These are phyloP conservation scores for Acleris holmiana DNA, from an alignment of 2,888 invertebrate species.

Conservation along the genomic window DNA sequence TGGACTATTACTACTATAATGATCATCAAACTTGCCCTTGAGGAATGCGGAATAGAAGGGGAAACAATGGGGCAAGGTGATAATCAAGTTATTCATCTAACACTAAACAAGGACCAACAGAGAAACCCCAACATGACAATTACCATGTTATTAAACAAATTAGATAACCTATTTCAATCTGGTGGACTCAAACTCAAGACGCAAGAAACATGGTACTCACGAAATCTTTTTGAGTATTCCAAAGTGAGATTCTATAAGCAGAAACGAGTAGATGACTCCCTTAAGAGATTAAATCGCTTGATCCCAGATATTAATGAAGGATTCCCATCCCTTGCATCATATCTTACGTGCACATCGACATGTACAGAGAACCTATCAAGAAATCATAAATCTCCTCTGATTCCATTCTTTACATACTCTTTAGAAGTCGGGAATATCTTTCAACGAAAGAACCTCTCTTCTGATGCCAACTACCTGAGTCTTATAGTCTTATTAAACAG, in stretches of 20 bases:
- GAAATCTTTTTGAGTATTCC: background rate
- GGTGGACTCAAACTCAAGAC: background rate
- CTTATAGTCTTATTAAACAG: background rate
- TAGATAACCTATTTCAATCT: background rate
- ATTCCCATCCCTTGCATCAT: background rate
- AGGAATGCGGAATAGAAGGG: background rate
- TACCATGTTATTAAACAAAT: background rate
- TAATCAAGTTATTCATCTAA: background rate
- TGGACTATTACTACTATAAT: background rate
- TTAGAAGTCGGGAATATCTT: background rate
- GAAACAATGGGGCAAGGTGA: background rate
- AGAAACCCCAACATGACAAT: background rate
- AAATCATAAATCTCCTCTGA: background rate
- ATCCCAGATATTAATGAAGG: background rate
- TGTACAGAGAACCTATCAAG: background rate
- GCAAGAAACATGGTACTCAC: background rate
- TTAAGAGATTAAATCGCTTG: background rate
- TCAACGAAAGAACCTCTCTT: background rate
- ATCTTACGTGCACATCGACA: background rate
- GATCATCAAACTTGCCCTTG: background rate
- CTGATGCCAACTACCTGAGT: background rate
- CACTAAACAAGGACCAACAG: background rate
- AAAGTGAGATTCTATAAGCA: background rate
- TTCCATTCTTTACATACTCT: background rate
- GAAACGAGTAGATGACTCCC: background rate